Evolutionary conservation across 2,113 vertebrate species (phyloP).

Genomic region (Prunella himalayana): DNA sequence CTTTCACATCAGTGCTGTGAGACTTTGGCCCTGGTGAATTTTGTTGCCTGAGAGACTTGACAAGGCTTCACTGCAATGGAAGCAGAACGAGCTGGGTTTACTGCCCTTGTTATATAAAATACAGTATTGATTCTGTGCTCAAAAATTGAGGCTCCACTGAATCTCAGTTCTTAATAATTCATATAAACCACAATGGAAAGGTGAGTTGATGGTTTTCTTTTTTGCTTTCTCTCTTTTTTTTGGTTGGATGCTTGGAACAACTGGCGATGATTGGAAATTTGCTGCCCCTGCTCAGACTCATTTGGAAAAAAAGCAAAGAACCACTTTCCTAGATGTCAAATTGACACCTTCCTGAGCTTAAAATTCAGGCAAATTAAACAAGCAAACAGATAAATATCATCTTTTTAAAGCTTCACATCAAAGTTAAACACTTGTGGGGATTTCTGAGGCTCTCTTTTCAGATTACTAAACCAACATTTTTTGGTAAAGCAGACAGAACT

Average conservation of each 20-base stretch:
- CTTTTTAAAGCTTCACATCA: slow-evolving; percentile 35
- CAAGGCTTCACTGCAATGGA: neutral
- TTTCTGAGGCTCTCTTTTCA: slow-evolving; percentile 38
- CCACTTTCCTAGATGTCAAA: neutral
- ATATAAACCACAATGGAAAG: slow-evolving; percentile 46
- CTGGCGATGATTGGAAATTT: neutral
- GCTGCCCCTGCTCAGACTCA: slow-evolving; percentile 1
- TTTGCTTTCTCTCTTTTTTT: neutral
- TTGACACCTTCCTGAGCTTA: neutral
- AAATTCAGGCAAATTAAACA: slow-evolving; percentile 47
- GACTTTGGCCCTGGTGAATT: neutral
- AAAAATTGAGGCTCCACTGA: slow-evolving; percentile 22
- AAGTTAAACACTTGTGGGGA: slow-evolving; percentile 47
- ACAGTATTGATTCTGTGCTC: slow-evolving; percentile 45
- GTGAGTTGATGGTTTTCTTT: slow-evolving; percentile 31
- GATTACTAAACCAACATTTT: neutral
- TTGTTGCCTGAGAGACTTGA: slow-evolving; percentile 1
- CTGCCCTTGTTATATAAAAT: slow-evolving; percentile 52
- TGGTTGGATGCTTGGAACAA: slow-evolving; percentile 34
- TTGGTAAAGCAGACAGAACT: slow-evolving; percentile 34
- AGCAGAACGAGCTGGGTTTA: slow-evolving; percentile 12
- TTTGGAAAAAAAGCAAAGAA: neutral
- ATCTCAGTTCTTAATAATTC: slow-evolving; percentile 60
- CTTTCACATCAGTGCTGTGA: neutral
- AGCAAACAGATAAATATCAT: slow-evolving; percentile 44